Conservation (phyloP, 2,797 vertebrate species). For the Rachycentron canadum region DNA sequence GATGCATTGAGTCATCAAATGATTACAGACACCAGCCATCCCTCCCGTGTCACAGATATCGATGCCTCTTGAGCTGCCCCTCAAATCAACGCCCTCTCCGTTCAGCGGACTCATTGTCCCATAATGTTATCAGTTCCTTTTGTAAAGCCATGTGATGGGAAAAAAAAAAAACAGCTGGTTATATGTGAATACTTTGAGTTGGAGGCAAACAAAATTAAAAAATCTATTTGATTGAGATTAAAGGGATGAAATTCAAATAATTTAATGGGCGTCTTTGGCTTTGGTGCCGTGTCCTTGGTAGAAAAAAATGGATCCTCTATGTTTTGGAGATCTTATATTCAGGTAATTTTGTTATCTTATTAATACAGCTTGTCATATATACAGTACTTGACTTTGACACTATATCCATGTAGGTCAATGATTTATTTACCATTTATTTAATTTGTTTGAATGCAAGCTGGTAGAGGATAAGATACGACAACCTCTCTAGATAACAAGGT, state of each 20-base stretch:
- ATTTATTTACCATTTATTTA: slow-evolving; percentile 20
- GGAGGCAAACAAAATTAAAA: neutral
- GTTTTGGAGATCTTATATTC: slow-evolving; percentile 15
- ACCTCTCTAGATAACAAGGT: slow-evolving; percentile 53
- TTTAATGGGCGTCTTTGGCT: neutral
- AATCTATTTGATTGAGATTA: slow-evolving; percentile 16
- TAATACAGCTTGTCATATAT: neutral
- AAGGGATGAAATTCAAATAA: neutral
- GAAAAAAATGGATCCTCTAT: neutral
- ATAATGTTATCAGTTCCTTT: slow-evolving; percentile 26
- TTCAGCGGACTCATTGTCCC: slow-evolving; percentile 39
- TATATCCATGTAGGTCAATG: neutral
- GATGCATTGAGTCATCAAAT: slow-evolving; percentile 75
- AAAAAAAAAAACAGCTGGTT: neutral
- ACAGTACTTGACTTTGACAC: slow-evolving; percentile 26
- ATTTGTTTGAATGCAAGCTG: slow-evolving; percentile 20
- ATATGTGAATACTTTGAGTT: slow-evolving; percentile 1
- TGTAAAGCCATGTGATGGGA: neutral
- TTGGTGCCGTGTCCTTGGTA: neutral
- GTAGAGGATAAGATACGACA: slow-evolving; percentile 21
- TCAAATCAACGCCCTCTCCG: slow-evolving; percentile 58
- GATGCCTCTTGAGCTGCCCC: slow-evolving; percentile 57
- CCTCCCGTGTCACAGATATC: slow-evolving; percentile 61
- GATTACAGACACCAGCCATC: slow-evolving; percentile 66
- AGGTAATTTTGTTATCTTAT: slow-evolving; percentile 4